phyloP scores from a whole-genome alignment of 2,888 invertebrate genomes.

The Arrhopalites spinosus region DNA sequence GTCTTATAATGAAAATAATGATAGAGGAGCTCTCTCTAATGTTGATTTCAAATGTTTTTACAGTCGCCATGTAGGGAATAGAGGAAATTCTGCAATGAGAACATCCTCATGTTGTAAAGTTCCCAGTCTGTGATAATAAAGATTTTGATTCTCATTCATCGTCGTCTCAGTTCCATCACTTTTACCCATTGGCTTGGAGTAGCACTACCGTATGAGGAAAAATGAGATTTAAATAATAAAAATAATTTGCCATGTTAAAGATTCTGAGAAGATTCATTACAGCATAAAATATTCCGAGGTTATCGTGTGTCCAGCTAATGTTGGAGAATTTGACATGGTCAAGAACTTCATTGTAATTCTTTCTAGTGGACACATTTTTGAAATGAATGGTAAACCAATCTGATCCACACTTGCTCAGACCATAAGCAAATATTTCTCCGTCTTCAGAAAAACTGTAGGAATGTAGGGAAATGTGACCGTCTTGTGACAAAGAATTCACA shows the following conservation, averaged over 20 bases:
- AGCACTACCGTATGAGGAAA: too few relatives aligned
- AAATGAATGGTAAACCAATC: constrained; percentile 94
- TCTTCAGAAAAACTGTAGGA: constrained; percentile 84
- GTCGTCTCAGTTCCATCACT: constrained; percentile 90
- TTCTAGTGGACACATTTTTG: constrained; percentile 73
- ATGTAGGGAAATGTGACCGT: constrained; percentile 83
- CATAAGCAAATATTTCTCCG: constrained; percentile 89
- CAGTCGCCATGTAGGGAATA: constrained; percentile 87
- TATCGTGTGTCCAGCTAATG: constrained; percentile 92
- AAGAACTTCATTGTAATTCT: constrained; percentile 84
- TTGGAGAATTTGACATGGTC: constrained; percentile 89
- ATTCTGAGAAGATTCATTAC: too few relatives aligned
- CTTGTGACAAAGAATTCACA: constrained; percentile 87
- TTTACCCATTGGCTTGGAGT: constrained; percentile 78
- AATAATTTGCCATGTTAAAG: constrained; percentile 65
- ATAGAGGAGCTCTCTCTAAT: neutral
- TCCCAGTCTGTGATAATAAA: constrained; percentile 88
- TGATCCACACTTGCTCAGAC: constrained; percentile 88
- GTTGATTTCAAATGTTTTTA: constrained; percentile 58
- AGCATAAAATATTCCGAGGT: constrained; percentile 92
- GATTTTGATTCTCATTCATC: constrained; percentile 83
- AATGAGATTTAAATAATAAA: neutral
- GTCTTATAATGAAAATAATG: neutral
- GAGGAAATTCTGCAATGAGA: constrained; percentile 83
- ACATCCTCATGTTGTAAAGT: constrained; percentile 85